phyloP scores from a whole-genome alignment of 2,113 vertebrate genomes.

The Panurus biarmicus region DNA sequence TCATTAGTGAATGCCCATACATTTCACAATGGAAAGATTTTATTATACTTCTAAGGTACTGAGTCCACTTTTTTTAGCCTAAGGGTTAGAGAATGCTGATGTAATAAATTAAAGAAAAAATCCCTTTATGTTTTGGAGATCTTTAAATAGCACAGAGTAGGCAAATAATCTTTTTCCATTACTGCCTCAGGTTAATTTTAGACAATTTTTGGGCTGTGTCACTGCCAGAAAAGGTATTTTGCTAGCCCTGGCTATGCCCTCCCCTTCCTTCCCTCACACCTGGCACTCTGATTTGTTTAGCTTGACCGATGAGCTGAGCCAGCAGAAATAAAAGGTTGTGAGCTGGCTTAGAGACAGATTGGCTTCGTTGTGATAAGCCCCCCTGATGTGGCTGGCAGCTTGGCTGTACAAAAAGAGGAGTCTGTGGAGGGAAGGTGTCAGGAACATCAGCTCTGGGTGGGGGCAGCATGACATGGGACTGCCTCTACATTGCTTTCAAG shows the following conservation, averaged over 20 bases:
- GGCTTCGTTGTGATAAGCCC: fast-evolving
- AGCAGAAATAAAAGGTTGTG: not conserved
- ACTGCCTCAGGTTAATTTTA: not conserved
- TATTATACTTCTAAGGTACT: not conserved
- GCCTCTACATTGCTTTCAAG: not conserved
- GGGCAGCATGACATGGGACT: fast-evolving
- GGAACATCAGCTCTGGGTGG: not conserved
- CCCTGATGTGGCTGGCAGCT: not conserved
- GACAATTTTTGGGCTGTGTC: not conserved
- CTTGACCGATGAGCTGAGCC: not conserved
- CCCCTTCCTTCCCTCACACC: not conserved
- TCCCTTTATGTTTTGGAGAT: not conserved
- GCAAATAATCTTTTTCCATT: not conserved
- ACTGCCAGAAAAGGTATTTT: not conserved
- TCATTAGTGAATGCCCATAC: not conserved
- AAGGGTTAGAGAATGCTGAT: not conserved
- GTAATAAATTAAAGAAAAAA: not conserved
- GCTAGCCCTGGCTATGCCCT: not conserved
- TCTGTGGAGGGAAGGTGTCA: not conserved
- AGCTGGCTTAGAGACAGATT: not conserved
- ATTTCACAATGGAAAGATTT: not conserved
- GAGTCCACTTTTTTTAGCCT: not conserved
- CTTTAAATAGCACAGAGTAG: not conserved
- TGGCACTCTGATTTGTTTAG: not conserved
- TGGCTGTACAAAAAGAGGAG: not conserved